Evolutionary conservation across 2,113 vertebrate genomes (phyloP).

Genomic region (Halichoerus grypus): DNA sequence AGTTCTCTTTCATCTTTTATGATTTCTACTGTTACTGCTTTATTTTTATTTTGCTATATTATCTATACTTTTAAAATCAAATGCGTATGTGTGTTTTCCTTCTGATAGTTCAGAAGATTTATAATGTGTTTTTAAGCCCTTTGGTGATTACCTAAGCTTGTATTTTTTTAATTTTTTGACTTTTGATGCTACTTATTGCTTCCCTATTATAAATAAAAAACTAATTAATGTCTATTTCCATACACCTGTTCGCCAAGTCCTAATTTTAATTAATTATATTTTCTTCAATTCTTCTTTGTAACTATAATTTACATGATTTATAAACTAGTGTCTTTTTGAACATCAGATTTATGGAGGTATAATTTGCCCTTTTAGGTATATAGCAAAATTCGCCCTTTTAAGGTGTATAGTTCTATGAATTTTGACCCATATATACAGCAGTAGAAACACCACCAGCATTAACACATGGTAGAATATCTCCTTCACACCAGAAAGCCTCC

Average conservation of each 20-base stretch:
- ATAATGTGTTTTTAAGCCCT: not conserved
- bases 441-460: not conserved
- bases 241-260: not conserved
- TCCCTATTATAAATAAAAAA: not conserved
- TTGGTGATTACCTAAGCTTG: not conserved
- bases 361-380: not conserved
- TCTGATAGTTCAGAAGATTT: conserved; percentile 35
- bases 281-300: not conserved
- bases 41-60: conserved; percentile 31
- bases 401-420: not conserved
- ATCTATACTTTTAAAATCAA: not conserved
- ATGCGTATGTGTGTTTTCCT: not conserved
- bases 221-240: not conserved
- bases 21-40: conserved; percentile 8
- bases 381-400: not conserved
- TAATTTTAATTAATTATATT: conserved; percentile 31
- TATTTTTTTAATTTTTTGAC: not conserved
- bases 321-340: conserved; percentile 41
- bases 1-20: not conserved
- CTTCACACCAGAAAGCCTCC: not conserved
- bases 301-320: not conserved
- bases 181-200: conserved; percentile 23
- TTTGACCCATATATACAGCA: not conserved
- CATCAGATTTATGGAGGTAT: not conserved
- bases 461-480: not conserved